These are phyloP conservation scores for Xerus inauris DNA, from an alignment of 2,113 vertebrate species.

Conservation along the genomic window DNA sequence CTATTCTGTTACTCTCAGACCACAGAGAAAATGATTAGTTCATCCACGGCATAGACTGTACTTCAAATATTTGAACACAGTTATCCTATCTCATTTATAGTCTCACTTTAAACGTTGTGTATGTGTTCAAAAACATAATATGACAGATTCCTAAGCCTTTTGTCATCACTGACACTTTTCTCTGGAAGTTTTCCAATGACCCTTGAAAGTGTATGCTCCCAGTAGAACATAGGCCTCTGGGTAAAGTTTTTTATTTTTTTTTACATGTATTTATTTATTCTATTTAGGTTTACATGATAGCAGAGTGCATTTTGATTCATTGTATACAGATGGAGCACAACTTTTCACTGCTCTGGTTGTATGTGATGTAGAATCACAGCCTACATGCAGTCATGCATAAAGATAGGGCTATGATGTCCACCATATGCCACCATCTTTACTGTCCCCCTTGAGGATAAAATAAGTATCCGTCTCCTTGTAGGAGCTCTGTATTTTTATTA, in stretches of 20 bases:
- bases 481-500: background rate
- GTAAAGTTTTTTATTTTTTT: too few relatives aligned
- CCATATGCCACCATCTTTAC: too few relatives aligned
- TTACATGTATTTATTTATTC: too few relatives aligned
- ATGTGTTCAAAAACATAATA: conserved; percentile 24
- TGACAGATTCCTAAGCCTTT: conserved; percentile 42
- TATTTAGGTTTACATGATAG: too few relatives aligned
- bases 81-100: background rate
- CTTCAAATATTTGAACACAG: conserved; percentile 28
- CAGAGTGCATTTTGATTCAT: too few relatives aligned
- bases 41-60: background rate
- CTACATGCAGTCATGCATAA: too few relatives aligned
- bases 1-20: background rate
- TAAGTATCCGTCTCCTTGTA: background rate
- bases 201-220: background rate
- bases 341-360: too few relatives aligned
- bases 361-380: too few relatives aligned
- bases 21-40: background rate
- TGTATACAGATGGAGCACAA: too few relatives aligned
- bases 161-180: conserved; percentile 43
- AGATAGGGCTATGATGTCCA: too few relatives aligned
- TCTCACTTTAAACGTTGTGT: conserved; percentile 13
- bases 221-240: background rate
- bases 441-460: background rate
- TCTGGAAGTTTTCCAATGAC: conserved; percentile 24